These are phyloP conservation scores for Coccyzus lansbergi DNA, from an alignment of 2,797 vertebrate species.

Conservation along the genomic window DNA sequence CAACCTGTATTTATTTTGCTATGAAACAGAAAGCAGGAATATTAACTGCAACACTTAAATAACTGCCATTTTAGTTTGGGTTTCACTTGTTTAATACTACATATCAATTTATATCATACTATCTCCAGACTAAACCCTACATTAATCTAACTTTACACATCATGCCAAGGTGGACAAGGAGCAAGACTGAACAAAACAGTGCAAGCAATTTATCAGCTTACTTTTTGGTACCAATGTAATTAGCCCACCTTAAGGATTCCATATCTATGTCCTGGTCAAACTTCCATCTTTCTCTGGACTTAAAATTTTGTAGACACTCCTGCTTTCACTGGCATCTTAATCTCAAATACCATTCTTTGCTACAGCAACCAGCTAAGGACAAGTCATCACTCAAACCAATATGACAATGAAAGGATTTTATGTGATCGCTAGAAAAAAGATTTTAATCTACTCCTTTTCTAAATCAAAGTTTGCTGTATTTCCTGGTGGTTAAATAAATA, in stretches of 20 bases:
- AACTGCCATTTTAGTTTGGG: neutral
- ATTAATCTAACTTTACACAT: neutral
- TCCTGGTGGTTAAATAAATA: neutral
- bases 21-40: neutral
- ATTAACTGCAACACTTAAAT: neutral
- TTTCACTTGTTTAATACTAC: neutral
- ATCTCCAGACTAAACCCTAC: neutral
- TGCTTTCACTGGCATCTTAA: neutral
- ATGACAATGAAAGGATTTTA: neutral
- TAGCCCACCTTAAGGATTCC: neutral
- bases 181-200: neutral
- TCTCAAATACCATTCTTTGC: neutral
- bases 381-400: neutral
- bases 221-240: neutral
- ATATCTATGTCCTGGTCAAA: neutral
- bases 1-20: neutral
- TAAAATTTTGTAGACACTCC: neutral
- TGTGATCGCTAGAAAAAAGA: neutral
- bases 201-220: neutral
- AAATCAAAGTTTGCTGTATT: neutral
- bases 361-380: neutral
- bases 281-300: neutral
- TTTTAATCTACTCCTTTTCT: neutral
- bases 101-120: neutral
- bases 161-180: neutral